Evolutionary conservation across 2,797 vertebrate species (phyloP), one percentile per base, ranked within the genome.

Genomic region (Synaphobranchus kaupii): DNA sequence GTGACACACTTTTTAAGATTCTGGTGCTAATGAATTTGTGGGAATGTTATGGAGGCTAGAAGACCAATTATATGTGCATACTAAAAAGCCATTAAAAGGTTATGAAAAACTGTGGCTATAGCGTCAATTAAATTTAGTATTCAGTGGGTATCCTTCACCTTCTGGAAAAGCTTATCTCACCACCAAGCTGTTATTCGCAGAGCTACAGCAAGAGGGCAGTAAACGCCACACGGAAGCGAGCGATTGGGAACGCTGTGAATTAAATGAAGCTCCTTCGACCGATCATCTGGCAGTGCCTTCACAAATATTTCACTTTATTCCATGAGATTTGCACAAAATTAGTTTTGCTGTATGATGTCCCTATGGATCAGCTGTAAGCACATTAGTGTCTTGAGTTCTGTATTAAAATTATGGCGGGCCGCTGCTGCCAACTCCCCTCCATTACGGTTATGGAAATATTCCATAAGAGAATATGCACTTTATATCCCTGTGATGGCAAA

Each of bases 151-250:
- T 48, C 58, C 1, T 20, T 31, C 7, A 25, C 39, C 39, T 82
- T n/a, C 28, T 4, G 10, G 28, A 71, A 66, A 6, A 8, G 25
- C 25, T 22, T 1, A 12, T 25, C 12, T 76, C 44, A 44, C 5
- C 17, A 22, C 28, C 54, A 44, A 58, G 31, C 48, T 17, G 76
- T 56, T 34, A 47, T 85, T 39, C 25, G 71, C 31, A 9, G 22
- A 58, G 0, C 48, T 17, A 39, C 85, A 85, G n/a, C 87, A 58
- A 88, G 89, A 86, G 89, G 85, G 89, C 85, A 88, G 63, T 88
- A 86, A 52, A 78, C 52, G 28, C 87, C 87, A 73, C 86, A 76
- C 17, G 44, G 84, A 83, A 81, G 54, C 54, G 56, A 48, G 8
- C 1, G 8, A 31, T n/a, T 82, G 25, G 25, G n/a, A 82, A 20